Base-by-base conservation (phyloP, 2,113 vertebrate genomes). In the Sterna hirundo region DNA sequence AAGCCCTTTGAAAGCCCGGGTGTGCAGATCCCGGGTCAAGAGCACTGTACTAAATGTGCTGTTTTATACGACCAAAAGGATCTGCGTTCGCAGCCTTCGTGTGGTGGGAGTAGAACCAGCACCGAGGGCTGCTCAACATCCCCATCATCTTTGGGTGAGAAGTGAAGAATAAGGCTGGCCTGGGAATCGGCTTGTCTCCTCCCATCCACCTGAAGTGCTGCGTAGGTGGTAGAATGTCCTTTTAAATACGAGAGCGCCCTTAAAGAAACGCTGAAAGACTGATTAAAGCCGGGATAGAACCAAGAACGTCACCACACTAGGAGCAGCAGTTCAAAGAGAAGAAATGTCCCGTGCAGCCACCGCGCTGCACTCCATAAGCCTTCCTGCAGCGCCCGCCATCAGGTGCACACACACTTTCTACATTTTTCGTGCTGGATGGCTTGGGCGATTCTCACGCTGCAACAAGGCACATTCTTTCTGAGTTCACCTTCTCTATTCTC, bases 141-240 rank as follows among this genome's bases (percentile, higher is more conserved):
- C 29, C 58, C 9, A 4, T 23, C n/a, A 2, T 6, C 78, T 4
- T 9, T 3, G 14, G 68, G n/a, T 10, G 52, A 57, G 36, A 27
- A 58, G 57, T 2, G 4, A 47, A 36, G 61, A 27, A 23, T 5
- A 13, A 0, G 3, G 10, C 36, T 49, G 66, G 10, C 15, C 51
- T 36, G 30, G 51, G 42, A 54, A 46, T 2, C 0, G 0, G 6
- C 1, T 1, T 13, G 14, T 80, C 71, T 69, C 23, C 23, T 76
- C 36, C 36, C 13, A 13, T 20, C 44, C 1, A 0, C 40, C 40
- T 30, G 6, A 17, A 11, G 30, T 38, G 70, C 57, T 85, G 51
- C 20, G 13, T 2, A 46, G 26, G 38, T 65, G 22, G 19, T 13
- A 30, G 26, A 22, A 40, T 2, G 30, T 34, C 70, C 21, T 30